Percentiles rank a stretch among this genome's conserved stretches.
These are phyloP conservation scores for Pissodes strobi DNA, from an alignment of 1,140 invertebrate genomes.

Conservation along the genomic window DNA sequence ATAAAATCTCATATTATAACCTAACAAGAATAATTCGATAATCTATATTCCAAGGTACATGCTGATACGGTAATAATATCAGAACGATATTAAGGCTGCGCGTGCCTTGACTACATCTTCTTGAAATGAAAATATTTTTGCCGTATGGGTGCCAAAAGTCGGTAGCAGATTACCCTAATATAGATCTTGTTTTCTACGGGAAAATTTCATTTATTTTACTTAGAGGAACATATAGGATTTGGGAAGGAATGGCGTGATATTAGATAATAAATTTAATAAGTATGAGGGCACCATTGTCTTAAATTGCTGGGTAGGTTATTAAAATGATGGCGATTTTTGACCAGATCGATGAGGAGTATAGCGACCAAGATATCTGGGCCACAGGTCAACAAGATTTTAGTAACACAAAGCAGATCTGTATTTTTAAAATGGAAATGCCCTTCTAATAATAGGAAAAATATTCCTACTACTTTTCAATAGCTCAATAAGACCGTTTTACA, in stretches of 20 bases:
- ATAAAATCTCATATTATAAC: slow-evolving; percentile 40
- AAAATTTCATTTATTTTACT: slow-evolving; percentile 26
- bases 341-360: too few relatives aligned
- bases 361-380: too few relatives aligned
- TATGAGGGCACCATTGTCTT: too few relatives aligned
- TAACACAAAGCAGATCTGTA: too few relatives aligned
- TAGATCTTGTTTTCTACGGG: slow-evolving; percentile 23
- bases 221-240: slow-evolving; percentile 12
- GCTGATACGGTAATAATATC: slow-evolving; percentile 55
- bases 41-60: slow-evolving; percentile 51
- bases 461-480: too few relatives aligned
- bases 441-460: too few relatives aligned
- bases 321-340: too few relatives aligned
- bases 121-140: slow-evolving; percentile 35
- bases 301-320: too few relatives aligned
- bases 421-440: too few relatives aligned
- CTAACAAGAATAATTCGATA: slow-evolving; percentile 47
- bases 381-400: too few relatives aligned
- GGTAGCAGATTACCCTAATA: slow-evolving; percentile 25
- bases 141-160: slow-evolving; percentile 15
- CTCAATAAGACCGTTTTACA: too few relatives aligned
- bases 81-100: slow-evolving; percentile 51
- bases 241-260: not conserved
- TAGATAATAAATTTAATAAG: slow-evolving; percentile 19
- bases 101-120: slow-evolving; percentile 43